Conservation (phyloP, 30 jellyfish, hydroid and myxozoan genomes). For the Mastigias papua region DNA sequence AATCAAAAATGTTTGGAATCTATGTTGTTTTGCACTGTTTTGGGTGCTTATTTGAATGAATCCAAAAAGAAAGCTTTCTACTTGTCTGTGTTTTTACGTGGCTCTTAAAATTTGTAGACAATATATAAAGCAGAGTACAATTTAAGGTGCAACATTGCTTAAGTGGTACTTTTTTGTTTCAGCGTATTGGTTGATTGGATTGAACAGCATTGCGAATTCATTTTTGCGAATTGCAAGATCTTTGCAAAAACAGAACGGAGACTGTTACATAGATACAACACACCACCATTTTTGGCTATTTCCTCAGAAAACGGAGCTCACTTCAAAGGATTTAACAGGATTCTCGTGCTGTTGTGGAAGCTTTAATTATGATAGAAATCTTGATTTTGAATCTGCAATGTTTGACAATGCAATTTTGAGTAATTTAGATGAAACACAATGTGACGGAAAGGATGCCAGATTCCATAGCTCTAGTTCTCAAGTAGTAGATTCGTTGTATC, state of each 20-base stretch:
- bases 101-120: no score
- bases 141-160: no score
- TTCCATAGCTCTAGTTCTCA: background rate
- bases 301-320: slow-evolving; percentile 35
- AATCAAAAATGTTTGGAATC: no score
- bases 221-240: slow-evolving; percentile 55
- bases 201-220: slow-evolving; percentile 52
- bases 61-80: no score
- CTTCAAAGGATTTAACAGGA: background rate
- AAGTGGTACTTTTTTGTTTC: background rate
- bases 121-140: no score
- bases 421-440: background rate
- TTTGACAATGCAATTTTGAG: background rate
- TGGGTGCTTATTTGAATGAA: no score
- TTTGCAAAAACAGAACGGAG: slow-evolving; percentile 43
- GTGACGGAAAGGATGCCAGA: background rate
- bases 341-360: slow-evolving; percentile 59
- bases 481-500: slow-evolving; percentile 38
- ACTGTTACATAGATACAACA: slow-evolving; percentile 29
- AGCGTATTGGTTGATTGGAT: slow-evolving; percentile 34
- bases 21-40: no score
- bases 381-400: slow-evolving; percentile 10
- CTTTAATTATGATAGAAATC: background rate
- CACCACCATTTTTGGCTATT: slow-evolving; percentile 57
- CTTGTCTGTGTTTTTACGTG: no score